Percentiles rank a stretch among this genome's conserved stretches.
Evolutionary conservation across 2,888 invertebrate species (phyloP).

Genomic region (Athalia circularis): DNA sequence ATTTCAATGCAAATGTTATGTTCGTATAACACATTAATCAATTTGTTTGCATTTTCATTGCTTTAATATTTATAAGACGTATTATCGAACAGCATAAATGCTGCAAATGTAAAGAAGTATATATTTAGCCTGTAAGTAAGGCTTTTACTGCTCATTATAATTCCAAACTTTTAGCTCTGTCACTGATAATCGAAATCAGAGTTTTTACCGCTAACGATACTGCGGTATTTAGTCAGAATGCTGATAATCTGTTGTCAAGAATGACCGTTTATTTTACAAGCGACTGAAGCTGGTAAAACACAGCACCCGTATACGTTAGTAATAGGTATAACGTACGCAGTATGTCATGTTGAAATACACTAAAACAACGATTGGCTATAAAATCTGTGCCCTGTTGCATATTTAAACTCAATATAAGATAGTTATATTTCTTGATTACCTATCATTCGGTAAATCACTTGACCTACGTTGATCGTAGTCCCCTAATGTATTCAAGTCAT

Average conservation of each 20-base stretch:
- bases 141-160: not conserved
- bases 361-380: slow-evolving; percentile 16
- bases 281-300: slow-evolving; percentile 26
- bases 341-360: not conserved
- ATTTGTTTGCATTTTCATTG: not conserved
- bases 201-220: not conserved
- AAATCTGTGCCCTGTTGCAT: slow-evolving; percentile 5
- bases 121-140: not conserved
- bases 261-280: slow-evolving; percentile 4
- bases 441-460: not conserved
- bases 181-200: too few species aligned
- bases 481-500: slow-evolving; percentile 13
- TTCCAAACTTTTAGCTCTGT: too few species aligned
- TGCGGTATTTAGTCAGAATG: slow-evolving; percentile 11
- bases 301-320: slow-evolving; percentile 1
- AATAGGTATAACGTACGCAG: slow-evolving; percentile 21
- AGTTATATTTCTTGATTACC: not conserved
- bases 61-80: too few species aligned
- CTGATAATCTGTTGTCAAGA: not conserved
- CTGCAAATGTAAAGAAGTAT: not conserved
- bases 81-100: not conserved
- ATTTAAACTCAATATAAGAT: slow-evolving; percentile 4
- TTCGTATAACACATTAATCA: slow-evolving; percentile 21
- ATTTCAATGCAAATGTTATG: slow-evolving; percentile 28
- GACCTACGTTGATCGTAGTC: slow-evolving; percentile 1